Evolutionary conservation across 35 echinoderm and acorn worm species (phyloP).

Genomic region (Holothuria glaberrima): DNA sequence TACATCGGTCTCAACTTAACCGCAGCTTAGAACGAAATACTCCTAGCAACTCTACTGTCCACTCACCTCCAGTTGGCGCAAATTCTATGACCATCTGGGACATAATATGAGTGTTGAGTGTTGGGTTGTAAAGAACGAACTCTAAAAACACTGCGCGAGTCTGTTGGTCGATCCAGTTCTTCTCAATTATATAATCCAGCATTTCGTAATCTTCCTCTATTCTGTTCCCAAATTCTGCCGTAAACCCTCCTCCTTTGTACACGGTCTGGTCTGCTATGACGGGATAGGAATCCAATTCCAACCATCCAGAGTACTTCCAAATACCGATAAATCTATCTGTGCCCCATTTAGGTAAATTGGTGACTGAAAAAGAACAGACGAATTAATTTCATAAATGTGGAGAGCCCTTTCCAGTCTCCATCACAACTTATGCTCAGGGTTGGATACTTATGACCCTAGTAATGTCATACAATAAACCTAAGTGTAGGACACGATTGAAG

Average conservation of each 20-base stretch:
- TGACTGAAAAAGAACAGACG: neutral
- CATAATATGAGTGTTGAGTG: constrained; percentile 67
- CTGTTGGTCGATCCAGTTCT: constrained; percentile 83
- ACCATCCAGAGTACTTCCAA: constrained; percentile 86
- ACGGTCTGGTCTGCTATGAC: constrained; percentile 44
- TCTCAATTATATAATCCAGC: constrained; percentile 73
- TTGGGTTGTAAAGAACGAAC: constrained; percentile 86
- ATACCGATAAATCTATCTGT: constrained; percentile 33
- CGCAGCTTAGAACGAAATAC: too few relatives aligned
- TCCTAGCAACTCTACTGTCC: too few relatives aligned
- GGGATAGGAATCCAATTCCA: constrained; percentile 84
- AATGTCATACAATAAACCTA: too few relatives aligned
- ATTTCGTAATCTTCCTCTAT: constrained; percentile 68
- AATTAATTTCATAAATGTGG: too few relatives aligned
- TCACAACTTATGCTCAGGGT: too few relatives aligned
- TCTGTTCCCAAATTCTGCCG: constrained; percentile 67
- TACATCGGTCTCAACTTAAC: too few relatives aligned
- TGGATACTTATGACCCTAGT: too few relatives aligned
- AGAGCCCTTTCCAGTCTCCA: too few relatives aligned
- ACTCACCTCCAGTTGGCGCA: constrained; percentile 79
- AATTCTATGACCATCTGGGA: constrained; percentile 74
- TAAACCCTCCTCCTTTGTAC: constrained; percentile 86
- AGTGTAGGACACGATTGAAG: too few relatives aligned
- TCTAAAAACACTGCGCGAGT: constrained; percentile 89
- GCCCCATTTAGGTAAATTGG: constrained; percentile 59